A percentile compares a stretch with the other conserved stretches of the same genome.
Evolutionary conservation across 2,888 invertebrate genomes (phyloP).

Genomic region (Notodonta dromedarius): DNA sequence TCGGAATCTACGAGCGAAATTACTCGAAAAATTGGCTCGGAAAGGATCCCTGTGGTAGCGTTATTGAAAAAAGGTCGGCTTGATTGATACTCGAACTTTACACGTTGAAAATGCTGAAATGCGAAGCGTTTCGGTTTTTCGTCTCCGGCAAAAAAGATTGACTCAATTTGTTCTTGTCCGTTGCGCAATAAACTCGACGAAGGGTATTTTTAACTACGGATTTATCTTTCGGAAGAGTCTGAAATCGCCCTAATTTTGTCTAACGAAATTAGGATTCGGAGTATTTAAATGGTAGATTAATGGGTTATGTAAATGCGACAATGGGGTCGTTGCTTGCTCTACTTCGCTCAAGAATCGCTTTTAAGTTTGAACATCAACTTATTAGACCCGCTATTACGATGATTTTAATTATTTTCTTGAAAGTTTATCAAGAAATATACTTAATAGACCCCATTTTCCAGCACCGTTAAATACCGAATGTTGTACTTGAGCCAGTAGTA

Average conservation of each 20-base stretch:
- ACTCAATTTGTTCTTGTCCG: conserved; percentile 83
- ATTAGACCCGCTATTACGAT: background rate
- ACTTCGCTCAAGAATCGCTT: conserved; percentile 30
- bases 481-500: conserved; percentile 10
- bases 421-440: background rate
- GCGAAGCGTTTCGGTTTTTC: conserved; percentile 74
- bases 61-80: conserved; percentile 81
- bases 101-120: conserved; percentile 77
- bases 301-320: conserved; percentile 54
- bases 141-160: conserved; percentile 78
- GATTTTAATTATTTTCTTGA: background rate
- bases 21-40: conserved; percentile 73
- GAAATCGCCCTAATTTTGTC: conserved; percentile 70
- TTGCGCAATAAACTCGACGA: conserved; percentile 76
- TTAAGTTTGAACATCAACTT: conserved; percentile 29
- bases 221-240: conserved; percentile 71
- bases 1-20: conserved; percentile 66
- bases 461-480: background rate
- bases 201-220: conserved; percentile 75
- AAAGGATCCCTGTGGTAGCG: conserved; percentile 68
- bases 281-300: conserved; percentile 58
- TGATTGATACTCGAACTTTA: conserved; percentile 82
- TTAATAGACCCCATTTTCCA: conserved; percentile 6
- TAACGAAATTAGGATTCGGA: conserved; percentile 61
- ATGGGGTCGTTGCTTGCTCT: conserved; percentile 36